Conservation (phyloP, 2,113 vertebrate species). For the Pygoscelis adeliae region DNA sequence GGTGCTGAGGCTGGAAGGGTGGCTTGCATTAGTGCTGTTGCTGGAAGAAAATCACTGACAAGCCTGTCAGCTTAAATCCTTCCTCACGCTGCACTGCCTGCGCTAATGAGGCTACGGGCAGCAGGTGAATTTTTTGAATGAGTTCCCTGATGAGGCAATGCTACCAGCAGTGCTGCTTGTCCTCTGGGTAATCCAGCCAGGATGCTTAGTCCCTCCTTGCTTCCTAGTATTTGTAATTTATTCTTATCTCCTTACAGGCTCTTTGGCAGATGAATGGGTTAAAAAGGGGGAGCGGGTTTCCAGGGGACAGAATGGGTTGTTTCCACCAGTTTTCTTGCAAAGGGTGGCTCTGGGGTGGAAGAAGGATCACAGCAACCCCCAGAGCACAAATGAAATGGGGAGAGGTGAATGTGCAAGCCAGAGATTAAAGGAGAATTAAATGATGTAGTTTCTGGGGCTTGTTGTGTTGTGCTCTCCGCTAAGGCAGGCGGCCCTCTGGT, state of each 20-base stretch:
- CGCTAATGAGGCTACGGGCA: not conserved
- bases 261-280: not conserved
- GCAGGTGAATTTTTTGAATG: conserved; percentile 51
- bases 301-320: not conserved
- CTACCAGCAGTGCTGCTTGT: not conserved
- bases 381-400: not conserved
- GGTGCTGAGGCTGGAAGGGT: not conserved
- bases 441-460: accelerated
- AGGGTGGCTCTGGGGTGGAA: not conserved
- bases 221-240: not conserved
- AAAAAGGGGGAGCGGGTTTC: not conserved
- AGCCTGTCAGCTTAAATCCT: conserved; percentile 18
- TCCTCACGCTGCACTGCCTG: conserved; percentile 11
- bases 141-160: not conserved
- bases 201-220: not conserved
- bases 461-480: accelerated
- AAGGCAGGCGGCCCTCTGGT: not conserved
- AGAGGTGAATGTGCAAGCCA: not conserved
- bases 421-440: not conserved
- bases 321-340: not conserved
- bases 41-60: conserved; percentile 23
- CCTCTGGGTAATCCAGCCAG: not conserved
- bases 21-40: not conserved
- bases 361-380: not conserved
- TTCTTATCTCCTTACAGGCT: not conserved